Percentiles rank a stretch among this genome's conserved stretches.
Evolutionary conservation across 2,797 vertebrate species (phyloP).

Genomic region (Melopsittacus undulatus): DNA sequence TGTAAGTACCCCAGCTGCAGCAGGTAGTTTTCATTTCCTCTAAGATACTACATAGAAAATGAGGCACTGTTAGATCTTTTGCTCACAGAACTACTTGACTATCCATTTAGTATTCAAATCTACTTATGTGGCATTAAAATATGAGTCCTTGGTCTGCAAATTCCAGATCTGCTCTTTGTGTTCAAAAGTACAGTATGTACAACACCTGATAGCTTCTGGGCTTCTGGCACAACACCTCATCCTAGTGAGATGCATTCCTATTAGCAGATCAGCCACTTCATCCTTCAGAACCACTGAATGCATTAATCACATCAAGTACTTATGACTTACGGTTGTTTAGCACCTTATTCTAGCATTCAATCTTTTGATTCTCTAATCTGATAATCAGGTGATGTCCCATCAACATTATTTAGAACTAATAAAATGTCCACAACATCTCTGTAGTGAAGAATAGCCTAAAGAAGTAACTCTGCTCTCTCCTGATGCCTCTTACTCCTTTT

Average conservation of each 20-base stretch:
- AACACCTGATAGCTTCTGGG: neutral
- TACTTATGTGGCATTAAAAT: neutral
- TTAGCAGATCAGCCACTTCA: constrained; percentile 31
- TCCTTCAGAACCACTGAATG: constrained; percentile 2
- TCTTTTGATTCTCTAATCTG: neutral
- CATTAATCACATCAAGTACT: neutral
- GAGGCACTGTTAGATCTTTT: neutral
- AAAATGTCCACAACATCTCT: neutral
- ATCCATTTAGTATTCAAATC: neutral
- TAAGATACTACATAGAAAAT: neutral
- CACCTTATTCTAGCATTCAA: neutral
- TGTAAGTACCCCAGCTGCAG: neutral
- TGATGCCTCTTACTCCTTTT: neutral
- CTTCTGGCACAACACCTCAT: neutral
- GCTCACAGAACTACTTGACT: neutral
- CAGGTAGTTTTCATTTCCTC: neutral
- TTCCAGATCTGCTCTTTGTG: neutral
- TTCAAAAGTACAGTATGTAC: neutral
- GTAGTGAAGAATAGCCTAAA: neutral
- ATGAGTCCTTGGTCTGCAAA: neutral
- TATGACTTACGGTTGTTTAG: neutral
- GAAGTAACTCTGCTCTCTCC: neutral
- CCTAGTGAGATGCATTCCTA: neutral
- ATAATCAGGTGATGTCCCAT: neutral
- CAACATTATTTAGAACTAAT: neutral